phyloP scores from a whole-genome alignment of 2,888 invertebrate genomes.

The Apodemia duryi region DNA sequence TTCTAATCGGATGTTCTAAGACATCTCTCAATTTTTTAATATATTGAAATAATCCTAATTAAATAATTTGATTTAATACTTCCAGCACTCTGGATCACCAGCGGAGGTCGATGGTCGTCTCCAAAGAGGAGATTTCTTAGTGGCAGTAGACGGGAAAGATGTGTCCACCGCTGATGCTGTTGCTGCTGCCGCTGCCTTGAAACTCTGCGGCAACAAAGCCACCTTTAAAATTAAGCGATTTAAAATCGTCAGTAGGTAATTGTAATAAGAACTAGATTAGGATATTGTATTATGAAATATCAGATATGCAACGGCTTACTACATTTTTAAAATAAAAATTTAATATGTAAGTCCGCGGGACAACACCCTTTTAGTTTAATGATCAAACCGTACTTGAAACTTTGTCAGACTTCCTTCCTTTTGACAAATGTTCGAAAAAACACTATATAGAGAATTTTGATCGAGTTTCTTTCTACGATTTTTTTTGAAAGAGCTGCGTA shows the following conservation, averaged over 20 bases:
- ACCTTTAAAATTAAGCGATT: conserved; percentile 91
- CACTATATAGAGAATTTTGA: too few species aligned
- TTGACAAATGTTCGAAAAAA: too few species aligned
- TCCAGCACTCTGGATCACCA: conserved; percentile 90
- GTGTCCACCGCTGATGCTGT: conserved; percentile 87
- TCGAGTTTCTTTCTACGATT: too few species aligned
- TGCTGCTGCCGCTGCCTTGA: conserved; percentile 93
- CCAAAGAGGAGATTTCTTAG: conserved; percentile 94
- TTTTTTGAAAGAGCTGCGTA: too few species aligned
- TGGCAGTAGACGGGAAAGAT: conserved; percentile 93
- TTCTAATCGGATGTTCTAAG: too few species aligned
- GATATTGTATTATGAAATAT: background rate
- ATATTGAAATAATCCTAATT: too few species aligned
- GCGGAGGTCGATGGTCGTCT: conserved; percentile 93
- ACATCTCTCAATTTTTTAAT: too few species aligned
- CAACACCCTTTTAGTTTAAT: too few species aligned
- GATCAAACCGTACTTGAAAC: too few species aligned
- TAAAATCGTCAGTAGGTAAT: conserved; percentile 74
- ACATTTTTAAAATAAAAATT: background rate
- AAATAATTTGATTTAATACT: conserved; percentile 12
- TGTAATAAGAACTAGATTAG: conserved; percentile 17
- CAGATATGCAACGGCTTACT: conserved; percentile 11
- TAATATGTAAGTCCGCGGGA: too few species aligned
- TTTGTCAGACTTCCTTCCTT: too few species aligned
- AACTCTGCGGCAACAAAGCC: conserved; percentile 90